Evolutionary conservation across 2,888 invertebrate genomes (phyloP).

Genomic region (Pammene aurita): DNA sequence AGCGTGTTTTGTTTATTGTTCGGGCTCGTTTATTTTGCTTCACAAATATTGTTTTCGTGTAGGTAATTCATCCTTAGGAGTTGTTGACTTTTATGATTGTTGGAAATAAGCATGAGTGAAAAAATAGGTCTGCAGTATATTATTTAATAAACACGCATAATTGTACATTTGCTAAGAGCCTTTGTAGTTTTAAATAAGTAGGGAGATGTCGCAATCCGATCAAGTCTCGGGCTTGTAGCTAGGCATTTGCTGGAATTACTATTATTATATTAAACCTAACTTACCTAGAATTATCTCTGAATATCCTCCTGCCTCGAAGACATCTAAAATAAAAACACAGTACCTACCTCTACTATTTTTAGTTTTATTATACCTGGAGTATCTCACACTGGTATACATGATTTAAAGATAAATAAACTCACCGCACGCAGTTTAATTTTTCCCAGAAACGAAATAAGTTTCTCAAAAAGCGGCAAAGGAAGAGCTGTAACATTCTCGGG

Average conservation of each 20-base stretch:
- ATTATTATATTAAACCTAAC: too few relatives aligned
- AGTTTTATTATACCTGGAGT: background rate
- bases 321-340: too few relatives aligned
- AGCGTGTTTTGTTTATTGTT: slow-evolving; percentile 7
- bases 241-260: too few relatives aligned
- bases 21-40: background rate
- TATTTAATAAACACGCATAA: too few relatives aligned
- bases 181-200: too few relatives aligned
- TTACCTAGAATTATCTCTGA: too few relatives aligned
- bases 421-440: background rate
- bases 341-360: background rate
- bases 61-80: background rate
- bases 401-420: slow-evolving; percentile 5
- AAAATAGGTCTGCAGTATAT: too few relatives aligned
- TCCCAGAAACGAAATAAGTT: background rate
- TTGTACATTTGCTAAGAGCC: too few relatives aligned
- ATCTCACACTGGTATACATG: background rate
- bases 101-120: background rate
- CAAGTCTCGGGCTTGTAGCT: too few relatives aligned
- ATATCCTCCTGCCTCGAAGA: too few relatives aligned
- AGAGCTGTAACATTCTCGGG: slow-evolving; percentile 28
- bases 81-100: background rate
- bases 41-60: background rate
- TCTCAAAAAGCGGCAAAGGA: slow-evolving; percentile 5
- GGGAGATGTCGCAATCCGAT: too few relatives aligned